Evolutionary conservation across 1,140 invertebrate species (phyloP), one percentile per base, ranked within the genome.

Genomic region (Chlorops oryzae): DNA sequence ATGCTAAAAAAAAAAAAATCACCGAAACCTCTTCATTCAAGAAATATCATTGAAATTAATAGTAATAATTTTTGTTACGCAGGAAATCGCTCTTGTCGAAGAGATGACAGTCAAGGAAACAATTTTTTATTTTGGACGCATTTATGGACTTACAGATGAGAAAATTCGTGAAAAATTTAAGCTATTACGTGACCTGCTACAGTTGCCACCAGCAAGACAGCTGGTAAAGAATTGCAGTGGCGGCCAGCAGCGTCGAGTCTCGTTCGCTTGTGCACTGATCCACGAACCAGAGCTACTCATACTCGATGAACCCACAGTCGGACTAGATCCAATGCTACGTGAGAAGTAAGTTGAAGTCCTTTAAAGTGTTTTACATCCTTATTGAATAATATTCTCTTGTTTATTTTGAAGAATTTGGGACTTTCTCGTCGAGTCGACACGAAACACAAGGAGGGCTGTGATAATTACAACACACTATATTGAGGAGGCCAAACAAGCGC

Each of bases 391-490:
- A 39, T 32, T 38, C 34, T 21, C 10, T 47, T 32, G 13, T 46
- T 46, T 34, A 38, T 50, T 72, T 72, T 76, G 4, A 67, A 94
- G 90, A 54, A 96, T 97, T 59, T 97, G 93, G 93, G 78, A 89
- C 24, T 86, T 90, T 65, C 75, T 96, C 18, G 75, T 87, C 1
- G 82, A 86, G 47, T 77, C 93, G 10, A 83, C 90, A 10, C 71
- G 75, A 52, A 80, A 79, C 51, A 75, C 81, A 21, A 79, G 80
- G 15, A 84, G 82, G 32, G 82, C 86, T 1, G 79, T 89, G 23
- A 84, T 96, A 34, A 93, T 96, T 37, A 96, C 92, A 0, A 96
- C 92, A 10, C 92, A 96, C 75, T 96, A 96, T 61, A 93, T 96
- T 37, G 92, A 96, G 65, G 93, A 96, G 74, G 85, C 90, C 2